Conservation (phyloP, 1,140 invertebrate genomes). For the Eubasilissa regina region DNA sequence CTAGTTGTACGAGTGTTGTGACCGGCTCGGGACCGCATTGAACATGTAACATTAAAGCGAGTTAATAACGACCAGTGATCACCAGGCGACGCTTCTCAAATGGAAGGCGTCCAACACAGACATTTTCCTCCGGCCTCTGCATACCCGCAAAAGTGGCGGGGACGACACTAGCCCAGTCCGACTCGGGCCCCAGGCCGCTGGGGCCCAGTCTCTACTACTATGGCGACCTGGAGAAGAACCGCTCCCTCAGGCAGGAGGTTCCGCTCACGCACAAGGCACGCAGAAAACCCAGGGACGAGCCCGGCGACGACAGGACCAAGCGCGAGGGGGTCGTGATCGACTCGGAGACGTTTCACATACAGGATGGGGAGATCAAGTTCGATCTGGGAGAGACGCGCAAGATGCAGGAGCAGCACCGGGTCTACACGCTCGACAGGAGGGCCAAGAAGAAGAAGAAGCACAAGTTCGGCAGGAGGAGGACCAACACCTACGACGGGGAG, state of each 20-base stretch:
- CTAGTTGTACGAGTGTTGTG: no score
- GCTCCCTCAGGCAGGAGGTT: slow-evolving; percentile 43
- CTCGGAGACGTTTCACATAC: neutral
- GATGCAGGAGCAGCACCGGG: neutral
- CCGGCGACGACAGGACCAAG: slow-evolving; percentile 24
- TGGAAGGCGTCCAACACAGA: neutral
- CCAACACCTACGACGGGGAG: slow-evolving; percentile 56
- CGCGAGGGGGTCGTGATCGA: slow-evolving; percentile 26
- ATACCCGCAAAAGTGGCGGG: slow-evolving; percentile 33
- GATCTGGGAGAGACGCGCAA: neutral
- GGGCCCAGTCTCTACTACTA: slow-evolving; percentile 71
- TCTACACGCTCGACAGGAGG: slow-evolving; percentile 36
- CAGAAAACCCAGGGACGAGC: slow-evolving; percentile 59
- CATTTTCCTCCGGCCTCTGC: neutral
- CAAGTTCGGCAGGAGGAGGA: slow-evolving; percentile 47
- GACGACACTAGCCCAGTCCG: slow-evolving; percentile 41
- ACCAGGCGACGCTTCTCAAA: neutral
- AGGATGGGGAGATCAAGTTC: slow-evolving; percentile 28
- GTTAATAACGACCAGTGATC: neutral
- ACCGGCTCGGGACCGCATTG: no score
- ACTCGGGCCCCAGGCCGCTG: slow-evolving; percentile 61
- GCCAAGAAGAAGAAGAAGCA: slow-evolving; percentile 49
- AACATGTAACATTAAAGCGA: no score
- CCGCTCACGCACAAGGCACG: slow-evolving; percentile 63
- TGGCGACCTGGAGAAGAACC: slow-evolving; percentile 66